Evolutionary conservation across 35 echinoderm and acorn worm species (phyloP).

Genomic region (Heliocidaris tuberculata): DNA sequence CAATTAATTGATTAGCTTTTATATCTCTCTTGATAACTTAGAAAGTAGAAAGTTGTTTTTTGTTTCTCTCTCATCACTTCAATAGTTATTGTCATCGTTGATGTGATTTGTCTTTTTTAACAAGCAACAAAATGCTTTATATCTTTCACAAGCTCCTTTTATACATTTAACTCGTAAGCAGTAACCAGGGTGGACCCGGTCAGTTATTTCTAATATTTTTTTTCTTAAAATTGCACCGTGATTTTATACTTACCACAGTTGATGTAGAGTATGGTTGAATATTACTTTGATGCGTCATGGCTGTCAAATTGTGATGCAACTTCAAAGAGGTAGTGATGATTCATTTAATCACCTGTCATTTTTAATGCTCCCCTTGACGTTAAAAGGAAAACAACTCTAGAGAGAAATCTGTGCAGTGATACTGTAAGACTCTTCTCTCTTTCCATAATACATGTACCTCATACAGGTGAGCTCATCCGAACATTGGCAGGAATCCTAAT

Average conservation of each 20-base stretch:
- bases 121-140: background rate
- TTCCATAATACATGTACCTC: background rate
- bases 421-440: background rate
- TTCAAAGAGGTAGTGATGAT: background rate
- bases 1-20: constrained; percentile 28
- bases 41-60: constrained; percentile 20
- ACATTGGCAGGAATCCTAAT: background rate
- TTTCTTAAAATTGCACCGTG: constrained; percentile 36
- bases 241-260: constrained; percentile 13
- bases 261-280: background rate
- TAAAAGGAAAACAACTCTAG: background rate
- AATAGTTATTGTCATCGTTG: background rate
- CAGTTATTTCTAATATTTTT: constrained; percentile 34
- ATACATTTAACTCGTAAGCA: constrained; percentile 34
- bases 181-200: constrained; percentile 20
- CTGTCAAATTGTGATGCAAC: background rate
- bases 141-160: constrained; percentile 36
- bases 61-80: constrained; percentile 15
- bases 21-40: constrained; percentile 12
- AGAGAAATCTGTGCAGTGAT: background rate
- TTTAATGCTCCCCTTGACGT: background rate
- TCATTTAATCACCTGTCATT: background rate
- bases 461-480: background rate
- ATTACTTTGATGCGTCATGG: background rate
- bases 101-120: constrained; percentile 27